Percentiles rank a stretch among this genome's conserved stretches.
These are phyloP conservation scores for Choristoneura fumiferana DNA, from an alignment of 1,140 invertebrate species.

Conservation along the genomic window DNA sequence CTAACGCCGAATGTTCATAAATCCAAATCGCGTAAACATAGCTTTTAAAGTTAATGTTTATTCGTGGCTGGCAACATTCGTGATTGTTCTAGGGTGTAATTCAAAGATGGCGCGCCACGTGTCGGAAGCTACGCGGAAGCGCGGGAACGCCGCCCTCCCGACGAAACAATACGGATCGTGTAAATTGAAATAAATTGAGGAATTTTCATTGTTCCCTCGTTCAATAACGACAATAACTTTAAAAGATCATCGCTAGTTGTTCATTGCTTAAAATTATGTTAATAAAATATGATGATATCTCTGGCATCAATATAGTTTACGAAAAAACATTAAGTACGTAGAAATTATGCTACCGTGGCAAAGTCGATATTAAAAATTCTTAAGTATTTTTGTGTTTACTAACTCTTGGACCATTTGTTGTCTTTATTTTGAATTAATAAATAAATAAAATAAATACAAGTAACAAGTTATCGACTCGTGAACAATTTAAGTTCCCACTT, in stretches of 20 bases:
- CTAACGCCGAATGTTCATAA: constrained; percentile 23
- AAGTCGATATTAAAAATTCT: too few species aligned
- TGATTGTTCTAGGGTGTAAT: constrained; percentile 63
- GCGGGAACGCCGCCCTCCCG: constrained; percentile 55
- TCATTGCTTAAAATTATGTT: constrained; percentile 18
- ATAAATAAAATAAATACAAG: too few species aligned
- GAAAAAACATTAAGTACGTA: too few species aligned
- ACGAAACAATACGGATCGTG: constrained; percentile 68
- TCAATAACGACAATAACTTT: constrained; percentile 51
- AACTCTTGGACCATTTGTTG: too few species aligned
- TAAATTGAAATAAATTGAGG: constrained; percentile 78
- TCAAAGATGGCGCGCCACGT: constrained; percentile 72
- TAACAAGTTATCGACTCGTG: background rate
- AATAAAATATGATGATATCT: too few species aligned
- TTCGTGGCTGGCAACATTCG: constrained; percentile 50
- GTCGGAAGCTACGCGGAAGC: constrained; percentile 69
- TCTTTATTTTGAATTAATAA: too few species aligned
- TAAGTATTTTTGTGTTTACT: too few species aligned
- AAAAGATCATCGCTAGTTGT: constrained; percentile 37
- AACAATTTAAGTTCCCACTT: background rate
- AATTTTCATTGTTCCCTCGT: constrained; percentile 54
- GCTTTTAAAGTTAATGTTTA: constrained; percentile 29
- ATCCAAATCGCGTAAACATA: constrained; percentile 20
- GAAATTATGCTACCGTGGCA: too few species aligned
- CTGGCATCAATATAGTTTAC: too few species aligned